phyloP scores from a whole-genome alignment of 2,797 vertebrate species.

The Xyrichtys novacula region DNA sequence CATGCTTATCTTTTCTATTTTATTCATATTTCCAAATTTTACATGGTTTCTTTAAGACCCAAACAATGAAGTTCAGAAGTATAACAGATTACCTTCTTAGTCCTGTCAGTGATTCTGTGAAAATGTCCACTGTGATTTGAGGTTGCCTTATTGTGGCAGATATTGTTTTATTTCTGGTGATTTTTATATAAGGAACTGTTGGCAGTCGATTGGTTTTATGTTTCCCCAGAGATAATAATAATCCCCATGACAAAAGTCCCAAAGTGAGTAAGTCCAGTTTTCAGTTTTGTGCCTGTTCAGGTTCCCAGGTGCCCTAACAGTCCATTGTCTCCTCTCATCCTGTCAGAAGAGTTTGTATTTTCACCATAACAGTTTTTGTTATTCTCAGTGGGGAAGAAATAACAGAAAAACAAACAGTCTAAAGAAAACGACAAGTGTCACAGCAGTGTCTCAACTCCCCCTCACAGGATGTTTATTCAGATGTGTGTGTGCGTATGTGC shows the following conservation, averaged over 20 bases:
- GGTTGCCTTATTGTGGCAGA: no score
- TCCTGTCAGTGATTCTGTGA: no score
- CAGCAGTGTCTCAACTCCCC: constrained; percentile 30
- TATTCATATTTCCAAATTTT: no score
- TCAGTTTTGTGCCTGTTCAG: constrained; percentile 3
- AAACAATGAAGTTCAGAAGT: no score
- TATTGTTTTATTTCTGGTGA: not conserved
- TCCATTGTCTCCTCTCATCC: constrained; percentile 56
- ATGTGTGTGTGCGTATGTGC: constrained; percentile 22
- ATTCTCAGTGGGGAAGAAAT: constrained; percentile 47
- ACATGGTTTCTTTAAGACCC: no score
- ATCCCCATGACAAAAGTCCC: constrained; percentile 7
- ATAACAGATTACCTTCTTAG: no score
- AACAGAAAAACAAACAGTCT: constrained; percentile 65
- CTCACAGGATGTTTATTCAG: constrained; percentile 82
- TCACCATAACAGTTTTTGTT: constrained; percentile 17
- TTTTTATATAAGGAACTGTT: not conserved
- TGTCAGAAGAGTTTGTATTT: constrained; percentile 49
- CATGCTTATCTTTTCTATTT: no score
- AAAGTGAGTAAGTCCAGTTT: constrained; percentile 21
- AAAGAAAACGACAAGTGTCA: constrained; percentile 71
- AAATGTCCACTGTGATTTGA: no score
- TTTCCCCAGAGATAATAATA: constrained; percentile 21
- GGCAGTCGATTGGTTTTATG: not conserved
- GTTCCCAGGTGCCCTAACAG: constrained; percentile 10